These are phyloP conservation scores for Sebastes variabilis DNA, from an alignment of 2,797 vertebrate species.

Conservation along the genomic window DNA sequence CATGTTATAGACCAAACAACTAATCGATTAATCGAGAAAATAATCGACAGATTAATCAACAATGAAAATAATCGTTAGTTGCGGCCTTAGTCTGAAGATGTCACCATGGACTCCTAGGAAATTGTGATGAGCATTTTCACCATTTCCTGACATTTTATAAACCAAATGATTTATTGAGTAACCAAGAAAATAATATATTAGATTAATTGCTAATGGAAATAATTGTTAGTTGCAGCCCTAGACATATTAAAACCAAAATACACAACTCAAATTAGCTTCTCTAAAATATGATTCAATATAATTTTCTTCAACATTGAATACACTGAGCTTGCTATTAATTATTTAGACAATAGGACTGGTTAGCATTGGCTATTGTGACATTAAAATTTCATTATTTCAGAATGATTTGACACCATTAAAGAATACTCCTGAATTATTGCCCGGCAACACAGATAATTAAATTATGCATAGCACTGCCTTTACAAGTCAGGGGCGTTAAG, in stretches of 20 bases:
- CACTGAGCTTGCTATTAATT: neutral
- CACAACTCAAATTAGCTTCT: neutral
- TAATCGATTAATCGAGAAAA: no score
- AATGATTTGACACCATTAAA: slow-evolving; percentile 8
- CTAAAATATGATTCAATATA: neutral
- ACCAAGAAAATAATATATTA: neutral
- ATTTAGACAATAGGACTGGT: neutral
- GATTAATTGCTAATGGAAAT: neutral
- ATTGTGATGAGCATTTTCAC: neutral
- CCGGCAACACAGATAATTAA: slow-evolving; percentile 7
- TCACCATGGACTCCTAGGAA: no score
- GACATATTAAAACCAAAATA: neutral
- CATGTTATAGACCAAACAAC: no score
- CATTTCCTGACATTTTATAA: neutral
- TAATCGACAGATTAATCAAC: no score
- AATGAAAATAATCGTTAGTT: no score
- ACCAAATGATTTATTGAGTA: neutral
- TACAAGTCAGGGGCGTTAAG: neutral
- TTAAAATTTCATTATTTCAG: neutral
- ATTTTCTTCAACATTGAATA: neutral
- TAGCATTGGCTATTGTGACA: neutral
- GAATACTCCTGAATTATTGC: neutral
- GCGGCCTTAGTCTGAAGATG: no score
- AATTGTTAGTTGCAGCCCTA: no score
- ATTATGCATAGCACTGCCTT: slow-evolving; percentile 9